These are phyloP conservation scores for Maylandia zebra DNA, from an alignment of 2,113 vertebrate genomes.

Conservation along the genomic window DNA sequence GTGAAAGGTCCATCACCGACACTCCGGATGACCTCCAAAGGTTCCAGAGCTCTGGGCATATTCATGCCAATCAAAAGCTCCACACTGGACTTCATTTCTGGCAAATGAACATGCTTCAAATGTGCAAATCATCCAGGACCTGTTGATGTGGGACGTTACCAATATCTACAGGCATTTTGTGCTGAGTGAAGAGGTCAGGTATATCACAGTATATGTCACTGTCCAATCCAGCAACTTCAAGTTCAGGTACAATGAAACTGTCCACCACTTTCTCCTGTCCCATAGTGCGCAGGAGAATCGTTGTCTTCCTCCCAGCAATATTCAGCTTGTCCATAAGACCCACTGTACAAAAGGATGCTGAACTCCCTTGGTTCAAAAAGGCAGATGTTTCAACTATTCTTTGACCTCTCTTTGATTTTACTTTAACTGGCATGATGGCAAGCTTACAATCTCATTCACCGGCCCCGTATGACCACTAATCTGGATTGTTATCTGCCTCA, in stretches of 20 bases:
- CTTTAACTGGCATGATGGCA: neutral
- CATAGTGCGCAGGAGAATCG: rapidly evolving
- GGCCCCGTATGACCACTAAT: neutral
- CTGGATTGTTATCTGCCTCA: neutral
- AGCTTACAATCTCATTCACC: rapidly evolving
- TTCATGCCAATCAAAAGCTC: neutral
- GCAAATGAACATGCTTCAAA: neutral
- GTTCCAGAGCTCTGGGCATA: rapidly evolving
- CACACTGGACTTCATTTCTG: neutral
- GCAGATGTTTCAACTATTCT: neutral
- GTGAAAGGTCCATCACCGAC: neutral
- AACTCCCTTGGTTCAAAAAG: too few relatives aligned
- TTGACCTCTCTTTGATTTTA: neutral
- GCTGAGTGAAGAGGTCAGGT: neutral
- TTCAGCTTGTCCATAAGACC: neutral
- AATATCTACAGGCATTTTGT: neutral
- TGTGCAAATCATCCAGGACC: rapidly evolving
- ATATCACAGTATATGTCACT: too few relatives aligned
- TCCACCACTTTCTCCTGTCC: too few relatives aligned
- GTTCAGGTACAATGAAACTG: too few relatives aligned
- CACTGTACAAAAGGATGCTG: too few relatives aligned
- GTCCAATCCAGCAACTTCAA: too few relatives aligned
- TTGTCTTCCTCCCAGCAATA: neutral
- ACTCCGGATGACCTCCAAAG: neutral
- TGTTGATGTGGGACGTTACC: neutral